Conservation (phyloP, 2,888 invertebrate genomes). For the Melipona bicolor region DNA sequence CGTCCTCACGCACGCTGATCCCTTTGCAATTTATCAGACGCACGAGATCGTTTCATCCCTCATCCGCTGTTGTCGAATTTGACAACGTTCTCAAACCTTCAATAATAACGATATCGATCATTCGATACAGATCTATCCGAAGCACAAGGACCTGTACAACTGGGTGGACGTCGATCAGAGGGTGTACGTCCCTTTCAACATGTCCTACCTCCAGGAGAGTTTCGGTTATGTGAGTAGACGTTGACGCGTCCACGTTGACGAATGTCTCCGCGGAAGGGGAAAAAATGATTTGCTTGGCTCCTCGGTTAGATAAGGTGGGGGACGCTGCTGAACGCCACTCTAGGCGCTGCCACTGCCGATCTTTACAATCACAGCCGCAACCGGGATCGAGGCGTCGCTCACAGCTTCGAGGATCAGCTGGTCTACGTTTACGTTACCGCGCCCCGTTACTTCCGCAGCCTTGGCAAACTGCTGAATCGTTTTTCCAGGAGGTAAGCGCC, state of each 20-base stretch:
- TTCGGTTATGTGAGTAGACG: slow-evolving; percentile 84
- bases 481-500: slow-evolving; percentile 81
- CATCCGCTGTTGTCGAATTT: too few relatives aligned
- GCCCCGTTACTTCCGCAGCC: slow-evolving; percentile 80
- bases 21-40: too few relatives aligned
- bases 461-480: slow-evolving; percentile 80
- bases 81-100: too few relatives aligned
- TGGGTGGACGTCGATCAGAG: slow-evolving; percentile 83
- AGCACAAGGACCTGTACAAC: slow-evolving; percentile 83
- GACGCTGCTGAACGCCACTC: slow-evolving; percentile 79
- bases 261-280: not conserved
- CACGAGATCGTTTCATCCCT: too few relatives aligned
- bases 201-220: slow-evolving; percentile 83
- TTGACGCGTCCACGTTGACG: slow-evolving; percentile 7
- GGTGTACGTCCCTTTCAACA: slow-evolving; percentile 82
- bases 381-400: slow-evolving; percentile 50
- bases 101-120: not conserved
- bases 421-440: slow-evolving; percentile 81
- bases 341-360: slow-evolving; percentile 75
- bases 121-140: slow-evolving; percentile 80
- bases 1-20: too few relatives aligned
- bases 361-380: slow-evolving; percentile 70
- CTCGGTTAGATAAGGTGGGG: slow-evolving; percentile 81
- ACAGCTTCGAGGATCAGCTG: slow-evolving; percentile 74
- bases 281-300: slow-evolving; percentile 57